Evolutionary conservation across 2,113 vertebrate genomes (phyloP).

Genomic region (Hyperoodon ampullatus): DNA sequence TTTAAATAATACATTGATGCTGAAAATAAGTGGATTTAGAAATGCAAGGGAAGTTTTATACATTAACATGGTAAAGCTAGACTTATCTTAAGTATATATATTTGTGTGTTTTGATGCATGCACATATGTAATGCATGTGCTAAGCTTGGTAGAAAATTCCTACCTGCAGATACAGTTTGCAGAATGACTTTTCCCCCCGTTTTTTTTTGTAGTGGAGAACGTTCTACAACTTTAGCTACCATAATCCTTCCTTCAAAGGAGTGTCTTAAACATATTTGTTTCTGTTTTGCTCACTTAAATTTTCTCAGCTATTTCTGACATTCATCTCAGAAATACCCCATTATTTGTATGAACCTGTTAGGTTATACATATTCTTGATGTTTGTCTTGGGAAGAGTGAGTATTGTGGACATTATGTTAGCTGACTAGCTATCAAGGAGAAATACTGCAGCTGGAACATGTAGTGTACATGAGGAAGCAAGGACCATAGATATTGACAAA

Average conservation of each 20-base stretch:
- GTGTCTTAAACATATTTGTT: background rate
- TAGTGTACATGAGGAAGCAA: background rate
- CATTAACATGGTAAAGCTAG: background rate
- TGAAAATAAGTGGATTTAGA: background rate
- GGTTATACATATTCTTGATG: background rate
- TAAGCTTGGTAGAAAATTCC: background rate
- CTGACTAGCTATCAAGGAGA: background rate
- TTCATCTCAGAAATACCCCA: background rate
- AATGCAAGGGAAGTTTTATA: background rate
- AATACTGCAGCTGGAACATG: background rate
- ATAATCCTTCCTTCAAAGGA: background rate
- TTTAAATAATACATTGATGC: background rate
- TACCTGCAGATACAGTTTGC: background rate
- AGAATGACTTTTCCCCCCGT: background rate
- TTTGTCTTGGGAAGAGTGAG: too few relatives aligned
- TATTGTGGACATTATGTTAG: background rate
- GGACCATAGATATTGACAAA: background rate
- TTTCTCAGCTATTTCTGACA: background rate
- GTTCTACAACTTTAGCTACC: background rate
- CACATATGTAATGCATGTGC: background rate
- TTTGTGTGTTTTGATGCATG: background rate
- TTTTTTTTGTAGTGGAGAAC: background rate
- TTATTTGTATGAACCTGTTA: background rate
- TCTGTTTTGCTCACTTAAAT: background rate
- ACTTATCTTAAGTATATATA: background rate